phyloP scores from a whole-genome alignment of 2,888 invertebrate species.

The Gnatocerus cornutus region DNA sequence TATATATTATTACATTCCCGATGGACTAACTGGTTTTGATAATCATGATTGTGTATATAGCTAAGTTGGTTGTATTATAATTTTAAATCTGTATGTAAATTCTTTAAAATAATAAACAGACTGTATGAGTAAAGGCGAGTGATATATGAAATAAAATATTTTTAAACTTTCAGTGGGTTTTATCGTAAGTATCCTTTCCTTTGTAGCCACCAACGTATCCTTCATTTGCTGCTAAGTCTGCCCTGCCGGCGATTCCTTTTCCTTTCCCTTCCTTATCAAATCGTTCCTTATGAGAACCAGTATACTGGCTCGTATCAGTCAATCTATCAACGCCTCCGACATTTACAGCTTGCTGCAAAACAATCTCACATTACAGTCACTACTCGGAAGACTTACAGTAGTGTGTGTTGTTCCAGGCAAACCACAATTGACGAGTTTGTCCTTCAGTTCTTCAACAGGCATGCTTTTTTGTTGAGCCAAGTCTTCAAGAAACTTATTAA shows the following conservation, averaged over 20 bases:
- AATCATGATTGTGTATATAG: slow-evolving; percentile 41
- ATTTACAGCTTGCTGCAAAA: slow-evolving; percentile 69
- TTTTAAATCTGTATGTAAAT: slow-evolving; percentile 41
- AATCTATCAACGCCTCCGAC: slow-evolving; percentile 80
- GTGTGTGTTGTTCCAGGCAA: slow-evolving; percentile 46
- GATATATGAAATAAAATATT: slow-evolving; percentile 49
- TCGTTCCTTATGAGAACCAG: slow-evolving; percentile 88
- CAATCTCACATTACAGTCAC: background rate
- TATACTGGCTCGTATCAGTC: slow-evolving; percentile 89
- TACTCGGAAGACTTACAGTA: slow-evolving; percentile 8
- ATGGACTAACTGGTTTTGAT: slow-evolving; percentile 45
- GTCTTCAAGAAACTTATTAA: slow-evolving; percentile 49
- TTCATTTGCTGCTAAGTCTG: slow-evolving; percentile 80
- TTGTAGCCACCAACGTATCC: slow-evolving; percentile 79
- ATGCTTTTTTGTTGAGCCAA: slow-evolving; percentile 43
- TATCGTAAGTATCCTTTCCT: slow-evolving; percentile 34
- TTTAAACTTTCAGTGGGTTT: slow-evolving; percentile 42
- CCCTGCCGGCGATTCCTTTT: slow-evolving; percentile 88
- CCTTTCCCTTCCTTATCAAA: slow-evolving; percentile 89
- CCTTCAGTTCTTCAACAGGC: slow-evolving; percentile 38
- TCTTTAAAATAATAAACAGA: slow-evolving; percentile 45
- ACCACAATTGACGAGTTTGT: slow-evolving; percentile 45
- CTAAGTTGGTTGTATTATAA: slow-evolving; percentile 46
- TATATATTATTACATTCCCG: slow-evolving; percentile 41
- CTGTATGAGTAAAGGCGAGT: slow-evolving; percentile 52